These are phyloP conservation scores for Sebastes oblongus DNA, from an alignment of 2,797 vertebrate genomes.

Conservation along the genomic window DNA sequence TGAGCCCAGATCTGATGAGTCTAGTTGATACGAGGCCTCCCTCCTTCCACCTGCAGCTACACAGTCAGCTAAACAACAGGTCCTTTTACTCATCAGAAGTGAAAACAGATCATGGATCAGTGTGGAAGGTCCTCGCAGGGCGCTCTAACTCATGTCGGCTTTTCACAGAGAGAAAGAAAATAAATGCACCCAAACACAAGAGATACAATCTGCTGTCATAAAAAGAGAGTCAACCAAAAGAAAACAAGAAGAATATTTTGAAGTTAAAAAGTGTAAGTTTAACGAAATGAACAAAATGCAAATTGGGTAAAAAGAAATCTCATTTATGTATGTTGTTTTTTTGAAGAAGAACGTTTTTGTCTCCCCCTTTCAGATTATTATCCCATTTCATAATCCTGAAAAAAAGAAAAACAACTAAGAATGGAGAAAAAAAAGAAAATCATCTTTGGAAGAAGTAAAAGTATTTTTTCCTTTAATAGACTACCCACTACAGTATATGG, in stretches of 20 bases:
- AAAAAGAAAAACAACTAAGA: slow-evolving; percentile 63
- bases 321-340: slow-evolving; percentile 64
- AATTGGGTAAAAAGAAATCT: slow-evolving; percentile 64
- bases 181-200: slow-evolving; percentile 83
- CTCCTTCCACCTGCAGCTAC: slow-evolving; percentile 58
- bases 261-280: slow-evolving; percentile 70
- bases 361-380: slow-evolving; percentile 61
- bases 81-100: slow-evolving; percentile 77
- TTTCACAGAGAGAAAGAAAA: slow-evolving; percentile 74
- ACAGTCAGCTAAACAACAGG: slow-evolving; percentile 75
- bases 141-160: slow-evolving; percentile 61
- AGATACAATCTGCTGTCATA: slow-evolving; percentile 87
- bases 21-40: slow-evolving; percentile 1
- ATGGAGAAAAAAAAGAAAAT: slow-evolving; percentile 75
- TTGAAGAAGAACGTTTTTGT: slow-evolving; percentile 53
- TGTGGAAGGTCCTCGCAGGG: slow-evolving; percentile 71
- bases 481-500: slow-evolving; percentile 90
- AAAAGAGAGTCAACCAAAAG: slow-evolving; percentile 66
- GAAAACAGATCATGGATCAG: slow-evolving; percentile 68
- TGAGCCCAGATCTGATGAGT: background rate
- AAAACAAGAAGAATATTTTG: slow-evolving; percentile 58
- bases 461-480: slow-evolving; percentile 77
- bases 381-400: slow-evolving; percentile 69
- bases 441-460: slow-evolving; percentile 86
- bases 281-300: slow-evolving; percentile 64